Evolutionary conservation across 2,113 vertebrate genomes (phyloP), one percentile per base, ranked within the genome.

Genomic region (Chitala chitala): DNA sequence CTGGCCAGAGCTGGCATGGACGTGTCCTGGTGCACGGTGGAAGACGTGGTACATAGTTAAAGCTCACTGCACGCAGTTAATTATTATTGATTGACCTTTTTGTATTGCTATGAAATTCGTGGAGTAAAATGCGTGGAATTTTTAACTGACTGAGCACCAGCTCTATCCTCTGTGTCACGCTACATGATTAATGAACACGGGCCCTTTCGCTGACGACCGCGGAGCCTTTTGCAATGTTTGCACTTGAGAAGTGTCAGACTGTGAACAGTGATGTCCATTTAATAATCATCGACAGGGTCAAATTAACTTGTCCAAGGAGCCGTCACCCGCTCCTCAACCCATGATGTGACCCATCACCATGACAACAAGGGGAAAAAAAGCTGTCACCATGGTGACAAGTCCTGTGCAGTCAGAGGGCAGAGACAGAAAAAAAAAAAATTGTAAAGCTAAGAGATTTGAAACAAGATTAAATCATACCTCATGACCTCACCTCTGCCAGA

Each of bases 301-400:
- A 63, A 63, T 63, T 44, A 68, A 68, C 22, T 68, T 48, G 38
- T 42, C 64, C 12, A n/a, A 38, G 40, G 24, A 68, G 40, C 42
- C 1, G n/a, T n/a, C 59, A 38, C 31, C 38, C 38, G 33, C 59
- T 38, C 31, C 31, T 63, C 59, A 63, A 63, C 17, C 59, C 59
- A 63, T 36, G 59, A 33, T 29, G 59, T 63, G 59, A 33, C 33
- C 31, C 20, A 33, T 44, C 46, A 42, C 42, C 64, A 46, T 68
- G 64, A 46, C 40, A 24, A 68, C 22, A 68, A 68, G 24, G 38
- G 22, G n/a, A n/a, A n/a, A n/a, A n/a, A 68, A 68, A 68, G 26
- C 64, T 42, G 26, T 46, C 22, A 24, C 38, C 64, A 68, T 26
- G 42, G 40, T 68, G 64, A 68, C 64, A 66, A 44, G n/a, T 22